Evolutionary conservation across 2,113 vertebrate species (phyloP).

Genomic region (Zosterops lateralis): DNA sequence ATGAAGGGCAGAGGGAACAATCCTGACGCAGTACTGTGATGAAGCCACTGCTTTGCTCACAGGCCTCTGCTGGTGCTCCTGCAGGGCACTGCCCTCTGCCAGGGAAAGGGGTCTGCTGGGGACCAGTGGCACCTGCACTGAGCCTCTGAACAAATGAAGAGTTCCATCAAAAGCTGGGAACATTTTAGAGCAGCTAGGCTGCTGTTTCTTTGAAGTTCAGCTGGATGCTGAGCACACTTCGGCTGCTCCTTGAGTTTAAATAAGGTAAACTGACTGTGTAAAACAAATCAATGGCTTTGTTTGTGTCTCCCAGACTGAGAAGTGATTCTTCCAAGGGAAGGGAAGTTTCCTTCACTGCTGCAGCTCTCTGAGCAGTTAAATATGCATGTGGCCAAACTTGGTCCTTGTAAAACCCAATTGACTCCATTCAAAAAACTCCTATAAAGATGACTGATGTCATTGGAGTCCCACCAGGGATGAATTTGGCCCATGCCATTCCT

Average conservation of each 20-base stretch:
- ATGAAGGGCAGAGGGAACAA: background rate
- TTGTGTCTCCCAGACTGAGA: background rate
- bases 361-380: conserved; percentile 21
- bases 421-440: conserved; percentile 48
- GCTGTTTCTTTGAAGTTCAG: background rate
- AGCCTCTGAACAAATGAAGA: background rate
- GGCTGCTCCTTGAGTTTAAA: background rate
- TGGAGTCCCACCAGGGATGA: conserved; percentile 53
- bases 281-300: background rate
- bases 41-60: background rate
- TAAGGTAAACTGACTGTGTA: background rate
- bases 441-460: conserved; percentile 65
- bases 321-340: background rate
- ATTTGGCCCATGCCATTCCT: conserved; percentile 51
- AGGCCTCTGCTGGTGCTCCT: background rate
- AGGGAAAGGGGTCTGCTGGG: background rate
- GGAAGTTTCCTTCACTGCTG: background rate
- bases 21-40: rapidly evolving
- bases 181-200: background rate
- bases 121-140: rapidly evolving
- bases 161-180: background rate
- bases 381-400: conserved; percentile 6
- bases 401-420: conserved; percentile 34
- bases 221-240: background rate
- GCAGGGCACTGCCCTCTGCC: background rate